Evolutionary conservation across 2,113 vertebrate species (phyloP), one percentile per base, ranked within the genome.

Genomic region (Semnornis frantzii): DNA sequence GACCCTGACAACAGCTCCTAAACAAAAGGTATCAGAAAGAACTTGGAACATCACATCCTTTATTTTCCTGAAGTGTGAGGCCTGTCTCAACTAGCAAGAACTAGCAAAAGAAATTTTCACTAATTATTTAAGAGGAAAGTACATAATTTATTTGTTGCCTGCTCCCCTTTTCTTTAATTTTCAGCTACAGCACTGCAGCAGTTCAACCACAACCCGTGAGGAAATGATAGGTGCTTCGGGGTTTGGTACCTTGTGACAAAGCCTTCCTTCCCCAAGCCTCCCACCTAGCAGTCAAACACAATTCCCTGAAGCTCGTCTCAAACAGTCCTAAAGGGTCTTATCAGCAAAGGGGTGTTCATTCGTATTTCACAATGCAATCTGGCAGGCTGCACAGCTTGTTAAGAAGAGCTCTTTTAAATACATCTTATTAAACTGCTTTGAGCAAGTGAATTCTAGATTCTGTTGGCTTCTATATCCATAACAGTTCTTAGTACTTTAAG

Each of bases 131-230:
- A 75, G 62, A 91, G 20, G 3, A 28, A 10, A 1, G 19, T 92
- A 69, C 34, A 78, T 94, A 74, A 94, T 69, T 89, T 54, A 91
- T 92, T 90, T 91, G 63, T 73, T 92, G 50, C n/a, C 65, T 89
- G 65, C 70, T 94, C 73, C 54, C n/a, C 73, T 85, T 48, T 83
- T 63, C 87, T 89, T 87, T 77, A 80, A 27, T 64, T 52, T 52
- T 89, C 62, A 60, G 57, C 1, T 2, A 0, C 48, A 60, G 33
- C 42, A 48, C 68, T 63, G 44, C 63, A 82, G 78, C 15, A 90
- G 24, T 64, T 72, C 72, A 78, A 82, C 10, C 10, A 19, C 37
- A 85, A 37, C n/a, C 46, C 30, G 19, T 0, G 9, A 23, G 19
- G 50, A 90, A 62, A 78, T 9, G 8, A 71, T 44, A 65, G 3